Percentiles rank a stretch among this genome's conserved stretches.
phyloP scores from a whole-genome alignment of 2,888 invertebrate genomes.

The Cantharis rustica region DNA sequence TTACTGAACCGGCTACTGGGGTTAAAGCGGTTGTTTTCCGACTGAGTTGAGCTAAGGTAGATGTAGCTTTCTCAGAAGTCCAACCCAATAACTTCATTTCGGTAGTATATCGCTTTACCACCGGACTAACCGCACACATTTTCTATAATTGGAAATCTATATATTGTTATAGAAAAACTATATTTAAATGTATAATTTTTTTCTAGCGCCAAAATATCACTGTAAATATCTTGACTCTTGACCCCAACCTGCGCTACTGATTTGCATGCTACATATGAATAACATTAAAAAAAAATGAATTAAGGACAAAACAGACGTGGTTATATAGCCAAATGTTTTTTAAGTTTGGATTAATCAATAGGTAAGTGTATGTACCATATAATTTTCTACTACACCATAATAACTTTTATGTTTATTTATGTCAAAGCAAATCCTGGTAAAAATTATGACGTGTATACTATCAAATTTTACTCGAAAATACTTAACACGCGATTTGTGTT shows the following conservation, averaged over 20 bases:
- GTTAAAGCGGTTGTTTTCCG: too few relatives aligned
- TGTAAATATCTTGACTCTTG: background rate
- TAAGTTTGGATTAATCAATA: background rate
- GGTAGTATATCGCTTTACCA: too few relatives aligned
- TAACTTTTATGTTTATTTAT: background rate
- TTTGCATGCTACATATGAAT: background rate
- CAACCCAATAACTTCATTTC: too few relatives aligned
- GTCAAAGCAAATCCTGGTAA: background rate
- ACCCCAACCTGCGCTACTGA: background rate
- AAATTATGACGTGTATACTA: constrained; percentile 30
- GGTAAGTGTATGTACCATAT: background rate
- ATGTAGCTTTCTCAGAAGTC: too few relatives aligned
- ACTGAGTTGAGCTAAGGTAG: too few relatives aligned
- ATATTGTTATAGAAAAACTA: too few relatives aligned
- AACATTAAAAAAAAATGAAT: background rate
- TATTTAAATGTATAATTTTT: too few relatives aligned
- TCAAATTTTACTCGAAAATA: constrained; percentile 28
- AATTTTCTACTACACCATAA: background rate
- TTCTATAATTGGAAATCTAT: too few relatives aligned
- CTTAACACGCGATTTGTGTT: constrained; percentile 41
- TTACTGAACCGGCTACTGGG: too few relatives aligned
- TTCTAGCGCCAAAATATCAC: background rate
- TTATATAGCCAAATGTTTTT: background rate
- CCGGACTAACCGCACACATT: too few relatives aligned
- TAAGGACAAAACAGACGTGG: background rate